Evolutionary conservation across 1,140 invertebrate species (phyloP).

Genomic region (Planococcus citri): DNA sequence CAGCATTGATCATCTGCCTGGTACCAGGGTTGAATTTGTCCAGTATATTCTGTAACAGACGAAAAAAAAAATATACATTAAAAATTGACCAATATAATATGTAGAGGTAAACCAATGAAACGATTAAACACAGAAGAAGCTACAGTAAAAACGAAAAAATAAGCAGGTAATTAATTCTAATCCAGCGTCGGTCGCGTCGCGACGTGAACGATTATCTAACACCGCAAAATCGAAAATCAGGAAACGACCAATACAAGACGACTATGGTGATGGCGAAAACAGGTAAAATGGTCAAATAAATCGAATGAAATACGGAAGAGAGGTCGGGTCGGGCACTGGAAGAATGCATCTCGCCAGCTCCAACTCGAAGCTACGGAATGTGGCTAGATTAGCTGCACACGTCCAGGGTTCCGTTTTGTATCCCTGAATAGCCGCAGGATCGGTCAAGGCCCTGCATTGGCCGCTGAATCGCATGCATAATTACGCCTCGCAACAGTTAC

Average conservation of each 20-base stretch:
- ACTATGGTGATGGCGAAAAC: background rate
- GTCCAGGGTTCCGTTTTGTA: background rate
- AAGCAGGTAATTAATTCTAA: too few species aligned
- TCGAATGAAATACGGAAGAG: background rate
- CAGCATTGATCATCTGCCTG: conserved; percentile 79
- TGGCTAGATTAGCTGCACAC: background rate
- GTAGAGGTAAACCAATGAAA: too few species aligned
- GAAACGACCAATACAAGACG: background rate
- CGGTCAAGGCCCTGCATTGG: background rate
- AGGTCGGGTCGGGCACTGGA: background rate
- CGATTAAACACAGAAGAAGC: too few species aligned
- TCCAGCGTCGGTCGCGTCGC: too few species aligned
- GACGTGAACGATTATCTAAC: too few species aligned
- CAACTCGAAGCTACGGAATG: background rate
- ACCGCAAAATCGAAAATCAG: background rate
- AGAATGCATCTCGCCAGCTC: too few species aligned
- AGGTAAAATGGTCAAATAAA: background rate
- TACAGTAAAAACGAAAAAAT: too few species aligned
- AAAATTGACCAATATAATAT: background rate
- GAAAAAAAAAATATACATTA: conserved; percentile 22
- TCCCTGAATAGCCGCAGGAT: background rate
- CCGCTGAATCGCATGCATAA: too few species aligned
- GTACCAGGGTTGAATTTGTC: conserved; percentile 89
- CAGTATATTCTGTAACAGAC: conserved; percentile 70
- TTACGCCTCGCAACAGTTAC: too few species aligned